Percentiles rank a stretch among this genome's conserved stretches.
phyloP scores from a whole-genome alignment of 2,797 vertebrate genomes.

The Chromis chromis region DNA sequence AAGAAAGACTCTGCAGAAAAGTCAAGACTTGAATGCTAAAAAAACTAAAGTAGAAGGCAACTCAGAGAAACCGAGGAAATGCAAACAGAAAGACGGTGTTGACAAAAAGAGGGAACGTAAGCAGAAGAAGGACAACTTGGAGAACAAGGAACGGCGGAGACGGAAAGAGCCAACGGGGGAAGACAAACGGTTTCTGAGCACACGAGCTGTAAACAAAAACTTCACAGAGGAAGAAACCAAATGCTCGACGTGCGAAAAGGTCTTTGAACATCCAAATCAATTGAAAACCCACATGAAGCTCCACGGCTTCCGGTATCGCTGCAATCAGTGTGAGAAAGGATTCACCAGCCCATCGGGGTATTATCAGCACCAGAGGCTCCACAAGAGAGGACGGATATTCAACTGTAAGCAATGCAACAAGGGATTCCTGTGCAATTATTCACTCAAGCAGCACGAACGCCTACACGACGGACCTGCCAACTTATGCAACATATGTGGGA shows the following conservation, averaged over 20 bases:
- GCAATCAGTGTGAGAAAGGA: conserved; percentile 74
- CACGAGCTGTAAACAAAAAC: conserved; percentile 43
- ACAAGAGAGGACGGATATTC: conserved; percentile 70
- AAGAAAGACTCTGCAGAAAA: conserved; percentile 20
- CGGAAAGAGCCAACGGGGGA: conserved; percentile 39
- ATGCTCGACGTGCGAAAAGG: conserved; percentile 66
- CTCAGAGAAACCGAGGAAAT: conserved; percentile 1
- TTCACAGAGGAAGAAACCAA: conserved; percentile 64
- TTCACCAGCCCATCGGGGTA: conserved; percentile 71
- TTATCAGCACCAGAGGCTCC: conserved; percentile 76
- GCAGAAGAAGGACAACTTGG: conserved; percentile 52
- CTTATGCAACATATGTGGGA: conserved; percentile 71
- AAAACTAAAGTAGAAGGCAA: conserved; percentile 13
- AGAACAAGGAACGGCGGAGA: conserved; percentile 36
- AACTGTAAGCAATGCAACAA: conserved; percentile 70
- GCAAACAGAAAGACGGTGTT: conserved; percentile 8
- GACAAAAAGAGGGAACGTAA: conserved; percentile 36
- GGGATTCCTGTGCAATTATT: conserved; percentile 70
- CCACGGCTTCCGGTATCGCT: conserved; percentile 66
- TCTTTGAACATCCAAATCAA: conserved; percentile 74
- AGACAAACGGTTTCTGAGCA: conserved; percentile 73
- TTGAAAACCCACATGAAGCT: conserved; percentile 70
- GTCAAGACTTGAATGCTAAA: not conserved
- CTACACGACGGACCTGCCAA: conserved; percentile 65
- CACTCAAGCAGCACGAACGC: conserved; percentile 71